Base-by-base conservation (phyloP, 35 echinoderm and acorn worm genomes). In the Stichopus chloronotus region DNA sequence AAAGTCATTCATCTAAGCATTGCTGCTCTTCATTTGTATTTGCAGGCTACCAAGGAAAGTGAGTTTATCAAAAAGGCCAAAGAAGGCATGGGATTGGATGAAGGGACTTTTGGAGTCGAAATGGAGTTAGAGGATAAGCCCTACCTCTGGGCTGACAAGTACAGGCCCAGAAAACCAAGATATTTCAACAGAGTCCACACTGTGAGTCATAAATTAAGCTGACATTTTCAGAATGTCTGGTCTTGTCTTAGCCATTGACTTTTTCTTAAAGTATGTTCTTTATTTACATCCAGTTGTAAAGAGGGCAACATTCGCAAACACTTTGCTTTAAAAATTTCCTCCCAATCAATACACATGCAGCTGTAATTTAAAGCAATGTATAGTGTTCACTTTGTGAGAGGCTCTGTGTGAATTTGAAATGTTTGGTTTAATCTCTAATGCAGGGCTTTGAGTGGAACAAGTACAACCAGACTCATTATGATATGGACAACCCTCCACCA, bases 371-470 rank as follows among this genome's bases (percentile, higher is more conserved):
- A 76, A 76, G 17, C 17, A 20, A 16, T 8, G 72, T 24, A 76
- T 16, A 76, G 8, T 76, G 72, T 76, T 20, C 24, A 0, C 17
- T 8, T 8, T 52, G 53, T 83, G 80, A 83, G 12, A 55, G 53
- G 16, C 80, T 52, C 30, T 55, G 14, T 30, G 22, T 52, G 80
- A 30, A 7, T 30, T 6, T 22, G 10, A 16, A 0, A 22, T 83
- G 22, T 43, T 17, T n/a, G n/a, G 30, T 82, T 17, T 80, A 24
- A 65, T 94, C 59, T 55, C 89, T 76, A 43, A 57, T 91, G 10
- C 90, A 99, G 97, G 97, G 97, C 23, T 99, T 99, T 91, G 97
- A 99, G 78, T 99, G 97, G 97, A 99, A 99, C 56, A 99, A 99
- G 82, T 99, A 99, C 92, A 99, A 99, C 92, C 97, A 99, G 82